Evolutionary conservation across 2,113 vertebrate species (phyloP), one percentile per base, ranked within the genome.

Genomic region (Piaya cayana): DNA sequence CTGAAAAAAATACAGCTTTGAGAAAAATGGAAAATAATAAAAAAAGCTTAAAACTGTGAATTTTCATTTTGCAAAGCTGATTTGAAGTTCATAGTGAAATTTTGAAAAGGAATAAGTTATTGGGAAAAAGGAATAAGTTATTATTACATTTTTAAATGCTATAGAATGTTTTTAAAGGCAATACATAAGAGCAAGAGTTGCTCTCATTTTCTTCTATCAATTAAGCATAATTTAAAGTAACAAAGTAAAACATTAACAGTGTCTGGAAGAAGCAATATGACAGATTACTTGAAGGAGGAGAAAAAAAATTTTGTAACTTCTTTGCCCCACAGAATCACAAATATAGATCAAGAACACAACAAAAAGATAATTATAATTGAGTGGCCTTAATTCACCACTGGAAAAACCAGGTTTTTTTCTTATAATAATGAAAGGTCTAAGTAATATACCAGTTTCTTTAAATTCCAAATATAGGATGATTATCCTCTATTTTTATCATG

Each of bases 201-300:
- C 21, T 88, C 92, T 90, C 69, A 75, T 93, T 95, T 92, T 86
- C 70, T 56, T 70, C 15, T 69, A 86, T 58, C 50, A 90, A 82
- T 70, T 37, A 95, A 81, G 47, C 18, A 52, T 60, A 92, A 93
- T 95, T 88, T 88, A 79, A 87, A 88, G 34, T 62, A 88, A 88
- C 69, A 86, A 92, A 90, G 58, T 67, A 70, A 92, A 95, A 89
- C 14, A 72, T 67, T 86, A 88, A 75, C 21, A 22, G 42, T 71
- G 39, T 80, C 71, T 86, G 29, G 52, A 81, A 37, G 63, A 72
- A 90, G 56, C 56, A 79, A 89, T 22, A 69, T 21, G 81, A 87
- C 15, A 89, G 87, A 82, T 65, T 63, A 69, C 39, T 76, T 70
- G 12, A 70, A 81, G n/a, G 18, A 76, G 18, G 75, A 67, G n/a